Evolutionary conservation across 53 echinoderm and acorn worm species (phyloP).

Genomic region (Astropecten irregularis): DNA sequence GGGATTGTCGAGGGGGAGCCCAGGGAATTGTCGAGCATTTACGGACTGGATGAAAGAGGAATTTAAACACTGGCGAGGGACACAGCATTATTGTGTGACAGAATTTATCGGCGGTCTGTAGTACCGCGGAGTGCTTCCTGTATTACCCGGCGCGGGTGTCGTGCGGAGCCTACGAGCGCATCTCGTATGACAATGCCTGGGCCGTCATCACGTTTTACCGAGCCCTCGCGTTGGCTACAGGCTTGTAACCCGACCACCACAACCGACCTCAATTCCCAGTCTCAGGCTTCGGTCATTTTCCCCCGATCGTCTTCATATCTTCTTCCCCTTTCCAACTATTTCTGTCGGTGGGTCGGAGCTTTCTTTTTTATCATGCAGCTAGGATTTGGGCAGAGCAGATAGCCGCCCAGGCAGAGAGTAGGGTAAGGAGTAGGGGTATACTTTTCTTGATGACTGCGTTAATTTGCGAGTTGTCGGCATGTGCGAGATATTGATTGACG

Average conservation of each 20-base stretch:
- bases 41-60: not conserved
- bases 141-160: too few relatives aligned
- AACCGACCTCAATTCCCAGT: slow-evolving; percentile 33
- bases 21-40: too few relatives aligned
- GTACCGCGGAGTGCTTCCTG: too few relatives aligned
- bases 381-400: not conserved
- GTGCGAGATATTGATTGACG: slow-evolving; percentile 24
- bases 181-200: slow-evolving; percentile 7
- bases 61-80: not conserved
- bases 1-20: too few relatives aligned
- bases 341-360: slow-evolving; percentile 2
- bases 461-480: slow-evolving; percentile 24
- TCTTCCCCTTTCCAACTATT: slow-evolving; percentile 2
- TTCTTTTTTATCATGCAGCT: not conserved
- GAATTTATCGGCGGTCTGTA: too few relatives aligned
- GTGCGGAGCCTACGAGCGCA: not conserved
- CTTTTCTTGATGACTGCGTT: slow-evolving; percentile 13
- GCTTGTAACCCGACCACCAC: slow-evolving; percentile 39
- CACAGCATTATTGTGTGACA: not conserved
- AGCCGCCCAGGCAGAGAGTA: too few relatives aligned
- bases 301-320: too few relatives aligned
- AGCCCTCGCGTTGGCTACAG: slow-evolving; percentile 6
- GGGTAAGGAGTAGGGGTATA: not conserved
- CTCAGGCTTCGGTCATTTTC: too few relatives aligned
- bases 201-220: slow-evolving; percentile 18